Evolutionary conservation across 2,113 vertebrate genomes (phyloP).

Genomic region (Caranx melampygus): DNA sequence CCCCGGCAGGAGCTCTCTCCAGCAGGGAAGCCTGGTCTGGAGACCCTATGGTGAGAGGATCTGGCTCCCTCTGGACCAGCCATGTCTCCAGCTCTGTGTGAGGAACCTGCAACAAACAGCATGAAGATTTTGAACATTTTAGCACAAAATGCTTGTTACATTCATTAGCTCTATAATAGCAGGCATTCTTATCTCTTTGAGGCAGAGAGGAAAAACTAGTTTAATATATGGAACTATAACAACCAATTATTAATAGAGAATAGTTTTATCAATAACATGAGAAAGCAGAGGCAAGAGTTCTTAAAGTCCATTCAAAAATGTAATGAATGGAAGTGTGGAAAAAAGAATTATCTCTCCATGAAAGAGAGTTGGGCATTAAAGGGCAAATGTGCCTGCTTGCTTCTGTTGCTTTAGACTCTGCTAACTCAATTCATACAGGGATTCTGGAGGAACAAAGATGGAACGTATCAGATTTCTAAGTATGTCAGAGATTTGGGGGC

Average conservation of each 20-base stretch:
- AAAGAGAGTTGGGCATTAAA: no score
- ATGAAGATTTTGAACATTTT: neutral
- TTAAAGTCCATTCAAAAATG: no score
- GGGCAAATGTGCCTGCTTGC: no score
- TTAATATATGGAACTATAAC: neutral
- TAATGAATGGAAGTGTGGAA: no score
- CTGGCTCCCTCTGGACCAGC: conserved; percentile 91
- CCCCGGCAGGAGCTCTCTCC: conserved; percentile 72
- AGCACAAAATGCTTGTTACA: no score
- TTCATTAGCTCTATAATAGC: neutral
- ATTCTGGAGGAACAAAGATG: neutral
- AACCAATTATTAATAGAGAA: neutral
- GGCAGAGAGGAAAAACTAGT: neutral
- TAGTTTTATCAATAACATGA: neutral
- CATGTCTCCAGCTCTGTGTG: conserved; percentile 89
- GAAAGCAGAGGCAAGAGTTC: no score
- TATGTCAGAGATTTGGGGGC: neutral
- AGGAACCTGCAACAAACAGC: conserved; percentile 79
- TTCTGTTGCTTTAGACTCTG: no score
- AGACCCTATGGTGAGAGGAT: conserved; percentile 82
- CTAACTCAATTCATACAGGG: no score
- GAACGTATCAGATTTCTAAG: neutral
- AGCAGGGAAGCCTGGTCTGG: conserved; percentile 78
- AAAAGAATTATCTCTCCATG: no score
- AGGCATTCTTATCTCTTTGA: neutral